Evolutionary conservation across 2,113 vertebrate genomes (phyloP).

Genomic region (Alces alces): DNA sequence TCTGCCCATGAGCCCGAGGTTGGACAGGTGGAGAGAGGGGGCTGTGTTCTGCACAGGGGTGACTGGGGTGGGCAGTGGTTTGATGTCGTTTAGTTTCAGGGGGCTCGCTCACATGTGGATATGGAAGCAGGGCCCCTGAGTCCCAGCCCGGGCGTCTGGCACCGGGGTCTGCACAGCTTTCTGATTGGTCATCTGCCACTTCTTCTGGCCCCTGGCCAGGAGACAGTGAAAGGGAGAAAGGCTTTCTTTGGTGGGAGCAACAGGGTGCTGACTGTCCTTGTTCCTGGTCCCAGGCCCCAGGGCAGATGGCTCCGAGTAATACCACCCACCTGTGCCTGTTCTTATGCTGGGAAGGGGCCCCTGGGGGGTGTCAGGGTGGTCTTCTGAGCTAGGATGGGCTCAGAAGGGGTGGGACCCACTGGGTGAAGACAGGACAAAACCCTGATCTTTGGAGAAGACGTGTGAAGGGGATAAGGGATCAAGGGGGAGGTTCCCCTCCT

Average conservation of each 20-base stretch:
- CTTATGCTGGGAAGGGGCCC: background rate
- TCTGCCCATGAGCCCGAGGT: background rate
- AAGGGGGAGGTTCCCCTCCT: slow-evolving; percentile 31
- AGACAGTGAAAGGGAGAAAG: background rate
- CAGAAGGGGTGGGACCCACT: background rate
- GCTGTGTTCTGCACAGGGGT: background rate
- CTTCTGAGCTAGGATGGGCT: background rate
- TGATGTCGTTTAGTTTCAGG: background rate
- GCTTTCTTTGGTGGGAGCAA: background rate
- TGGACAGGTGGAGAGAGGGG: background rate
- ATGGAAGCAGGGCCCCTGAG: no score
- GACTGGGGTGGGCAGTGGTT: background rate
- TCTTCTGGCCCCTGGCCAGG: background rate
- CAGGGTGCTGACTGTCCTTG: background rate
- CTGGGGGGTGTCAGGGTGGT: rapidly evolving
- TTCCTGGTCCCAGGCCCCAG: background rate
- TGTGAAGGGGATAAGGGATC: background rate
- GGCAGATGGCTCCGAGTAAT: background rate
- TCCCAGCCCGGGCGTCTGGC: background rate
- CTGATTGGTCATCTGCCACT: background rate
- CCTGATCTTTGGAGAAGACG: background rate
- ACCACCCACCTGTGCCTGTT: background rate
- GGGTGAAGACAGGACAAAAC: background rate
- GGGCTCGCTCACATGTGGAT: background rate
- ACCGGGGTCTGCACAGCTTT: background rate